These are phyloP conservation scores for Spodoptera frugiperda DNA, from an alignment of 1,140 invertebrate genomes.

Conservation along the genomic window DNA sequence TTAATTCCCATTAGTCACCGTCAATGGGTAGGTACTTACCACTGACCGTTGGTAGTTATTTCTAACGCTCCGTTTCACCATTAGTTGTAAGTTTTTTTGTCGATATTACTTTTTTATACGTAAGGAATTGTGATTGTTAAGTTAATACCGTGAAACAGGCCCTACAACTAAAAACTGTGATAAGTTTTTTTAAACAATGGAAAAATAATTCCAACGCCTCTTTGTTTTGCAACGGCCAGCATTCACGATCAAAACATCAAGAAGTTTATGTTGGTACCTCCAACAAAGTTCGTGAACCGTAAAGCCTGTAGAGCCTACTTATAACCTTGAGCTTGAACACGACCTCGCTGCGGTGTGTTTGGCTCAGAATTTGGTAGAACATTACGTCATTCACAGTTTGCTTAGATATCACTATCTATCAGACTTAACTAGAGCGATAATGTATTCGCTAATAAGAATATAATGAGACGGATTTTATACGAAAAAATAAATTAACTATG, in stretches of 20 bases:
- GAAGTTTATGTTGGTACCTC: not conserved
- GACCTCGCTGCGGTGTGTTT: not conserved
- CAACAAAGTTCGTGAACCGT: slow-evolving; percentile 35
- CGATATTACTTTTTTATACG: too few species aligned
- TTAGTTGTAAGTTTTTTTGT: too few species aligned
- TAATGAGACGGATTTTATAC: not conserved
- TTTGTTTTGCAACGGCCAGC: too few species aligned
- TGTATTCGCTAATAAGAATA: slow-evolving; percentile 25
- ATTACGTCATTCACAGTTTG: slow-evolving; percentile 35
- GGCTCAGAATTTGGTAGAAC: slow-evolving; percentile 17
- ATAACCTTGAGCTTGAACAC: slow-evolving; percentile 15
- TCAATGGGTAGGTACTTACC: too few species aligned
- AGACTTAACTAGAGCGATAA: slow-evolving; percentile 39
- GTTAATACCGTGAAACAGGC: too few species aligned
- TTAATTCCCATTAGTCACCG: too few species aligned
- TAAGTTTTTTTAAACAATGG: too few species aligned
- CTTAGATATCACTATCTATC: slow-evolving; percentile 34
- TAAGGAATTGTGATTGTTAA: too few species aligned
- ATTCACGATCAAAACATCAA: not conserved
- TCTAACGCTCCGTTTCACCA: too few species aligned
- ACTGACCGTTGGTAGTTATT: too few species aligned
- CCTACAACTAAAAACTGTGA: too few species aligned
- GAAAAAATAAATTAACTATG: not conserved
- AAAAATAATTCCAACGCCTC: too few species aligned
- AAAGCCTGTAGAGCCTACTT: slow-evolving; percentile 35